Evolutionary conservation across 2,888 invertebrate genomes (phyloP).

Genomic region (Sussaba pulchella): DNA sequence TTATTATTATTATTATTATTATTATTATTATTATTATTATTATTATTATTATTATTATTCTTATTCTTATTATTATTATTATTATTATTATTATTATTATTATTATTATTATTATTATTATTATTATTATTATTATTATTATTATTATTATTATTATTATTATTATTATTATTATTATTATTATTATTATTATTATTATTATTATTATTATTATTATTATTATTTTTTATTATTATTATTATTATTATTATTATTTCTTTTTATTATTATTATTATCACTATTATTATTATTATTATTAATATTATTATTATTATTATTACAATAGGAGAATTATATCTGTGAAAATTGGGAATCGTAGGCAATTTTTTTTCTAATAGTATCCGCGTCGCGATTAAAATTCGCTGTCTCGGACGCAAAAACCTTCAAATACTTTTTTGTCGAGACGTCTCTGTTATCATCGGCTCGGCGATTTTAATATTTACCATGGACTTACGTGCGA

Average conservation of each 20-base stretch:
- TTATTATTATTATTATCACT: neutral
- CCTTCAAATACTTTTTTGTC: neutral
- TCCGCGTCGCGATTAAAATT: neutral
- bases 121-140: conserved; percentile 7
- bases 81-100: neutral
- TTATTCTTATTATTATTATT: neutral
- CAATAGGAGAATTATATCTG: conserved; percentile 10
- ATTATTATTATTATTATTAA: neutral
- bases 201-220: neutral
- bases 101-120: neutral
- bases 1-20: neutral
- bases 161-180: too few relatives aligned
- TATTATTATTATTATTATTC: neutral
- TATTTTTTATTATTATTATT: neutral
- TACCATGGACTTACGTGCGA: conserved; percentile 7
- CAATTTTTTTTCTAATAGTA: conserved; percentile 12
- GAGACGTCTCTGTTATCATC: neutral
- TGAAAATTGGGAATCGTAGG: conserved; percentile 9
- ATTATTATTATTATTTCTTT: neutral
- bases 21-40: neutral
- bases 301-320: conserved; percentile 7
- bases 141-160: too few relatives aligned
- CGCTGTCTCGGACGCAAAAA: neutral
- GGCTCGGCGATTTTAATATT: neutral
- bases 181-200: too few relatives aligned